Evolutionary conservation across 2,113 vertebrate genomes (phyloP).

Genomic region (Myrmophylax atrothorax): DNA sequence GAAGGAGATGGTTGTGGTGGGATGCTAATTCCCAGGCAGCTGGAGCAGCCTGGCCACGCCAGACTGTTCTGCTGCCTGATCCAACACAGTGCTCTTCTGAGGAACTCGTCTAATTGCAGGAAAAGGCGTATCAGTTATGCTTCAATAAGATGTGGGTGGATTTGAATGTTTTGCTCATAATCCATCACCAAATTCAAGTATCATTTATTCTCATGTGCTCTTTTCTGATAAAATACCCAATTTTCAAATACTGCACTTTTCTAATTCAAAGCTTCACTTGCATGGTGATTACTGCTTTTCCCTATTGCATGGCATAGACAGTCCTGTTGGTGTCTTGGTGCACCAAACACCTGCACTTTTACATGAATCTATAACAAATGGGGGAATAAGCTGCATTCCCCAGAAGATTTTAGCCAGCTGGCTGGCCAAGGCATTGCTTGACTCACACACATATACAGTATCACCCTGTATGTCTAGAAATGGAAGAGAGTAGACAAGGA

Average conservation of each 20-base stretch:
- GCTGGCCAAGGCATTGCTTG: neutral
- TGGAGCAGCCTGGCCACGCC: neutral
- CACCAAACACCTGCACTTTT: neutral
- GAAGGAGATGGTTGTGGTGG: neutral
- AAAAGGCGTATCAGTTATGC: neutral
- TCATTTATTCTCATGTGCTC: neutral
- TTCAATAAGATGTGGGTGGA: neutral
- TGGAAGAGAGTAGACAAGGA: neutral
- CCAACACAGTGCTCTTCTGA: neutral
- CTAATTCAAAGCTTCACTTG: neutral
- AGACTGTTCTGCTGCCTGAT: neutral
- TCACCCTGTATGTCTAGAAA: neutral
- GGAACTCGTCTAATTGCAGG: neutral
- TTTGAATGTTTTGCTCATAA: neutral
- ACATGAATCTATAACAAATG: neutral
- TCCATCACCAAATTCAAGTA: neutral
- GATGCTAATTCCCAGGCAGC: slow-evolving; percentile 32
- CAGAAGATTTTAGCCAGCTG: neutral
- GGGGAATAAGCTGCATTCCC: neutral
- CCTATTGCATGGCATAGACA: accelerated
- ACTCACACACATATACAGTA: accelerated
- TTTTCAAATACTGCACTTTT: neutral
- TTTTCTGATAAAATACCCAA: neutral
- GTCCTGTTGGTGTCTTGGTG: neutral
- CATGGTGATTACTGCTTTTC: neutral